phyloP scores from a whole-genome alignment of 1,140 invertebrate species.

The Chironomus tepperi region DNA sequence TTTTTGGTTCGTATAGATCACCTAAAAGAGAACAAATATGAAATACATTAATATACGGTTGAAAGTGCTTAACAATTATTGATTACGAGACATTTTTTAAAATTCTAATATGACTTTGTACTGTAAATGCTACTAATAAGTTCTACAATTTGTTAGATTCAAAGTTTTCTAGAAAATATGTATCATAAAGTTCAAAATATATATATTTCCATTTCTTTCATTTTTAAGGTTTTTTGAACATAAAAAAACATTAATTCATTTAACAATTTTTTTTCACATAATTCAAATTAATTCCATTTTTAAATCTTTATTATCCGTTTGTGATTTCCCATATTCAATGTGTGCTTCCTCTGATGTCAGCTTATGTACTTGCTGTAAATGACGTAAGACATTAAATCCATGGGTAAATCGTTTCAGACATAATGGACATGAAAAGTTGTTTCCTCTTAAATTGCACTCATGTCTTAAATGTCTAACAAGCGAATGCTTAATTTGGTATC shows the following conservation, averaged over 20 bases:
- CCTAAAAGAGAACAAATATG: neutral
- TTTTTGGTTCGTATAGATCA: neutral
- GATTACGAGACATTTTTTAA: neutral
- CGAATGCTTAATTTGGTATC: slow-evolving; percentile 16
- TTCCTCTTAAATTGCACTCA: neutral
- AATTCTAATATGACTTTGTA: no score
- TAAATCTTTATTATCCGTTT: neutral
- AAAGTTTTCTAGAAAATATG: no score
- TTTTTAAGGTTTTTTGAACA: neutral
- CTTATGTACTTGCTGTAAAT: slow-evolving; percentile 2
- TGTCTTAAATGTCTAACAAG: slow-evolving; percentile 11
- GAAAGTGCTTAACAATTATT: neutral
- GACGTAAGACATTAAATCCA: neutral
- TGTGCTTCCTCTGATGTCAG: neutral
- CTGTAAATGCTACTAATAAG: no score
- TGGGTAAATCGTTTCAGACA: neutral
- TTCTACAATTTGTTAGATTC: no score
- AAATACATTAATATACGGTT: slow-evolving; percentile 8
- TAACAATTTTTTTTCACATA: neutral
- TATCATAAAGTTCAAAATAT: no score
- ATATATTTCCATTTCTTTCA: neutral
- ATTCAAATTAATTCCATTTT: neutral
- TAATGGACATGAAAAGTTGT: neutral
- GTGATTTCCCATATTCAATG: neutral
- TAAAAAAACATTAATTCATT: neutral